Conservation (phyloP, 2,113 vertebrate genomes). For the Chaetops frenatus region DNA sequence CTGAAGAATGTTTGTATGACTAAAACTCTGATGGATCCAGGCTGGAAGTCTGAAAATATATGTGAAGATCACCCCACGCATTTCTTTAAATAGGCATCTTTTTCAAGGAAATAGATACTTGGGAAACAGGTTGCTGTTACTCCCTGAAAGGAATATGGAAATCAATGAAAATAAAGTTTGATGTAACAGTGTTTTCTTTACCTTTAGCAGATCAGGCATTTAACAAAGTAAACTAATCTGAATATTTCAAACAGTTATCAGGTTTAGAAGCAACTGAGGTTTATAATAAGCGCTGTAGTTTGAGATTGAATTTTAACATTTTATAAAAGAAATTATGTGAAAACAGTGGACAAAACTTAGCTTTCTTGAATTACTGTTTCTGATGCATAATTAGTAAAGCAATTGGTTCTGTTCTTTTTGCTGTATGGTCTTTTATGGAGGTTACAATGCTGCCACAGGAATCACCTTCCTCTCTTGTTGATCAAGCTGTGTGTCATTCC, state of each 20-base stretch:
- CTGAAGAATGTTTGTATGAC: not conserved
- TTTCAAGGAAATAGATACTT: not conserved
- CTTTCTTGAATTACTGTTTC: not conserved
- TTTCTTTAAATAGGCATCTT: not conserved
- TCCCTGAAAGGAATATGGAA: not conserved
- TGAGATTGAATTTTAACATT: not conserved
- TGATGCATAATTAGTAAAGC: not conserved
- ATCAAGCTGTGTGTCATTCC: not conserved
- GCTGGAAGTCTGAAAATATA: not conserved
- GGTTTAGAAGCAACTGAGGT: not conserved
- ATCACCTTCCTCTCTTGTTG: not conserved
- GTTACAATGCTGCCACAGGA: not conserved
- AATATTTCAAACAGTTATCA: not conserved
- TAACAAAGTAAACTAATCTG: not conserved
- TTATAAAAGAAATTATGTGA: not conserved
- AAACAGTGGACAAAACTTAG: not conserved
- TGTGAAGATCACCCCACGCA: not conserved
- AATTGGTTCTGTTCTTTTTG: not conserved
- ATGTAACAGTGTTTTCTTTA: not conserved
- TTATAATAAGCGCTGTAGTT: not conserved
- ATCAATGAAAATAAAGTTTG: not conserved
- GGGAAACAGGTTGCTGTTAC: not conserved
- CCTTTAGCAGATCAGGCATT: not conserved
- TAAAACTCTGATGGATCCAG: not conserved
- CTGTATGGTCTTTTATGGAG: not conserved